phyloP scores from a whole-genome alignment of 2,113 vertebrate species.

The Dicerorhinus sumatrensis region DNA sequence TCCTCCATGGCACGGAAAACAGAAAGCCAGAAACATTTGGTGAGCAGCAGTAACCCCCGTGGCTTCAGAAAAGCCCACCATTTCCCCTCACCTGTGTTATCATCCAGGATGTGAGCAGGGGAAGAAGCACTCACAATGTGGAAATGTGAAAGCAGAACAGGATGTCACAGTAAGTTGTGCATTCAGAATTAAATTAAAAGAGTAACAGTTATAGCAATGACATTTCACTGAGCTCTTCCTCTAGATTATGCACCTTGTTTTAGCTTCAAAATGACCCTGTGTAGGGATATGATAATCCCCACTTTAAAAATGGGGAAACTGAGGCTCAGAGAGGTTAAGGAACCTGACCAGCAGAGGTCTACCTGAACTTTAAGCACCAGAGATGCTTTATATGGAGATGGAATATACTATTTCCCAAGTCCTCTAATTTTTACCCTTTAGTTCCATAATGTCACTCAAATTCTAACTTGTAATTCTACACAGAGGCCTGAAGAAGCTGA shows the following conservation, averaged over 20 bases:
- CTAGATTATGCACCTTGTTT: neutral
- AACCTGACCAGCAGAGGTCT: neutral
- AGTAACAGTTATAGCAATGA: neutral
- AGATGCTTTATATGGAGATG: neutral
- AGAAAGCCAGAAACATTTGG: neutral
- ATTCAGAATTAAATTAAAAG: conserved; percentile 3
- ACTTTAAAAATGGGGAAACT: neutral
- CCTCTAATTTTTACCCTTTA: neutral
- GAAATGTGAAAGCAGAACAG: neutral
- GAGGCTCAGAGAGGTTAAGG: neutral
- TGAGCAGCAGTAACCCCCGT: neutral
- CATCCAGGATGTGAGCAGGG: neutral
- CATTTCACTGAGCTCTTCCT: neutral
- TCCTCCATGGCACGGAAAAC: neutral
- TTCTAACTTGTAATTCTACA: neutral
- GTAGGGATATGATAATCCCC: neutral
- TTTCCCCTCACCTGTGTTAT: neutral
- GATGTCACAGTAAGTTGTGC: neutral
- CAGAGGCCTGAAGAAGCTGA: neutral
- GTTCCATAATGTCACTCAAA: neutral
- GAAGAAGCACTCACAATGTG: neutral
- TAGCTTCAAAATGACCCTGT: neutral
- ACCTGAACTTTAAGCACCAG: neutral
- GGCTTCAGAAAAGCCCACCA: neutral
- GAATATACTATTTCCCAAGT: neutral